phyloP scores from a whole-genome alignment of 1,140 invertebrate genomes.

The Brachionus koreanus region DNA sequence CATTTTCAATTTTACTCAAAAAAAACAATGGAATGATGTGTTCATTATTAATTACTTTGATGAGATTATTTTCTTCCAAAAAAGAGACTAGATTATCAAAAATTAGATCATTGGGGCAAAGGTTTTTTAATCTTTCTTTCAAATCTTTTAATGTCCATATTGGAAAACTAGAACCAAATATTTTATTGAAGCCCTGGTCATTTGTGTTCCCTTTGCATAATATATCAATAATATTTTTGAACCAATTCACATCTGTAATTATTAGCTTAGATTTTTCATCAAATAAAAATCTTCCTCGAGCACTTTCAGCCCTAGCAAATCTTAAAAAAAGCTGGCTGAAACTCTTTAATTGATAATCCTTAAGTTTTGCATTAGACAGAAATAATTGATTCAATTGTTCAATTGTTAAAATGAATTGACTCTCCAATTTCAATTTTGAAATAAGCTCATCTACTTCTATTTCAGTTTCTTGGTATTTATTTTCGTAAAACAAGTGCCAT shows the following conservation, averaged over 20 bases:
- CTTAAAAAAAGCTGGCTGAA: not conserved
- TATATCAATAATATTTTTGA: not conserved
- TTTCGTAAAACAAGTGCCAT: not conserved
- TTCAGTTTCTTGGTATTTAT: not conserved
- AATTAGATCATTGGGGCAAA: not conserved
- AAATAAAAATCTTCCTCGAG: not conserved
- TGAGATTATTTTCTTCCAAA: not conserved
- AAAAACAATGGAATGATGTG: not conserved
- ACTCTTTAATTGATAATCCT: not conserved
- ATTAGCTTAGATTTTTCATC: not conserved
- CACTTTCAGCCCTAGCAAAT: not conserved
- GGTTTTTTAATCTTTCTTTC: not conserved
- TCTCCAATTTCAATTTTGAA: not conserved
- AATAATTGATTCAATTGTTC: not conserved
- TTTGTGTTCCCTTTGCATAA: not conserved
- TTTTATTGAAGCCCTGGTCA: not conserved
- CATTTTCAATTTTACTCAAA: not conserved
- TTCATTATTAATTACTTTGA: not conserved
- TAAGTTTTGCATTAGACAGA: not conserved
- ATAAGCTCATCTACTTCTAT: slow-evolving; percentile 15
- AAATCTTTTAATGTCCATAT: not conserved
- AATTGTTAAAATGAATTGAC: not conserved
- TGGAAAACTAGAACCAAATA: not conserved
- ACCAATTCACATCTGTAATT: not conserved
- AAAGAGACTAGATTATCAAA: not conserved